Evolutionary conservation across 2,888 invertebrate genomes (phyloP).

Genomic region (Anticlea derivata): DNA sequence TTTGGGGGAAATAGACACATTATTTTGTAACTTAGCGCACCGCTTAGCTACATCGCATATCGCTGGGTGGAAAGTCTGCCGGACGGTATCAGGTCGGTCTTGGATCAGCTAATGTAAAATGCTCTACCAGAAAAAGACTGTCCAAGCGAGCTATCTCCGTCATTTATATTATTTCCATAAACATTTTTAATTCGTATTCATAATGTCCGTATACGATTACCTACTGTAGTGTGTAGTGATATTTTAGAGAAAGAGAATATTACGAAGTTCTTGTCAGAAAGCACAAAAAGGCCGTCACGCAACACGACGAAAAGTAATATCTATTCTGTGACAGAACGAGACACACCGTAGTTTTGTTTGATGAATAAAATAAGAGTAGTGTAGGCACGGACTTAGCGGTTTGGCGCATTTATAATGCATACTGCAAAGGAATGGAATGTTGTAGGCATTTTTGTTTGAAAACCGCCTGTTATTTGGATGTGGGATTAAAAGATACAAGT

Average conservation of each 20-base stretch:
- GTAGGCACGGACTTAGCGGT: slow-evolving; percentile 11
- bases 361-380: slow-evolving; percentile 19
- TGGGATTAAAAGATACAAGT: neutral
- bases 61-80: too few species aligned
- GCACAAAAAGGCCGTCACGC: slow-evolving; percentile 10
- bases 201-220: slow-evolving; percentile 14
- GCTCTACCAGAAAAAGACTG: too few species aligned
- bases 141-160: too few species aligned
- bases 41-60: too few species aligned
- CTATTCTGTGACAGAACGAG: slow-evolving; percentile 12
- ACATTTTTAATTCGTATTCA: neutral
- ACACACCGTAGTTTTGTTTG: slow-evolving; percentile 21
- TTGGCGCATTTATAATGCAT: slow-evolving; percentile 13
- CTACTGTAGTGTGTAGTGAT: slow-evolving; percentile 40
- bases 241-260: slow-evolving; percentile 42
- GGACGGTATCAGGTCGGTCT: too few species aligned
- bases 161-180: too few species aligned
- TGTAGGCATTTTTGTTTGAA: slow-evolving; percentile 4
- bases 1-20: too few species aligned
- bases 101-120: too few species aligned
- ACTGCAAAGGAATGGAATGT: slow-evolving; percentile 13
- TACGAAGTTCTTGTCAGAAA: slow-evolving; percentile 37
- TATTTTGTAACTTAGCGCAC: too few species aligned
- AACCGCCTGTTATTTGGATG: neutral
- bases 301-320: neutral